Conservation (phyloP, 2,888 invertebrate species). For the Frankliniella intonsa region DNA sequence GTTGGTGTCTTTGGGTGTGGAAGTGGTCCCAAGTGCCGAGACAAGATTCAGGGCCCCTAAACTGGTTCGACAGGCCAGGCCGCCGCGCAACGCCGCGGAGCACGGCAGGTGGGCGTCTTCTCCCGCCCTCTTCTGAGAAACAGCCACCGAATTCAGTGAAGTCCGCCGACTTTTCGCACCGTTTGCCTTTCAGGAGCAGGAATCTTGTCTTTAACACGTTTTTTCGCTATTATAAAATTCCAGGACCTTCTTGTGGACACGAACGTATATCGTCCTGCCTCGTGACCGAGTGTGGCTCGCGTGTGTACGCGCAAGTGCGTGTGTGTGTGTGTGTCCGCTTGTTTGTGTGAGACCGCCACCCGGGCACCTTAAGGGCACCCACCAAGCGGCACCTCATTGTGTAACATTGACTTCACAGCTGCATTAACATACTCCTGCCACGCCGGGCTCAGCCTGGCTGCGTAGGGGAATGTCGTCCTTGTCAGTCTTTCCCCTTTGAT, state of each 20-base stretch:
- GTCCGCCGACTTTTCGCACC: background rate
- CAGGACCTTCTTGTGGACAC: background rate
- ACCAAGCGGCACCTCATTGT: background rate
- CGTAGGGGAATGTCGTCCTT: no score
- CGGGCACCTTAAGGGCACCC: background rate
- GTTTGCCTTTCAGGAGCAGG: background rate
- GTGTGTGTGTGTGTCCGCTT: slow-evolving; percentile 24
- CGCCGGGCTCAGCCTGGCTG: no score
- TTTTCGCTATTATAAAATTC: slow-evolving; percentile 25
- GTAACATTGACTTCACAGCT: background rate
- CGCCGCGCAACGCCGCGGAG: background rate
- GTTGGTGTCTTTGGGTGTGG: no score
- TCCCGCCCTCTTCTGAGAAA: slow-evolving; percentile 5
- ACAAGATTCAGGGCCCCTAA: background rate
- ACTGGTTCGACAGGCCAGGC: slow-evolving; percentile 14
- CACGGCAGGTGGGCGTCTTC: background rate
- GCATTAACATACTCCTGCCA: background rate
- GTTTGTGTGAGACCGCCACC: slow-evolving; percentile 8
- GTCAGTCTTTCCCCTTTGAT: no score
- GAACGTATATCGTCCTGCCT: background rate
- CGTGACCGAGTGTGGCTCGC: slow-evolving; percentile 5
- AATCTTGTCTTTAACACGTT: slow-evolving; percentile 27
- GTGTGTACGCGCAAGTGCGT: slow-evolving; percentile 18
- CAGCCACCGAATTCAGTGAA: slow-evolving; percentile 19
- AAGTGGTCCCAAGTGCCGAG: no score